phyloP scores from a whole-genome alignment of 2,113 vertebrate species.

The Elgaria multicarinata region DNA sequence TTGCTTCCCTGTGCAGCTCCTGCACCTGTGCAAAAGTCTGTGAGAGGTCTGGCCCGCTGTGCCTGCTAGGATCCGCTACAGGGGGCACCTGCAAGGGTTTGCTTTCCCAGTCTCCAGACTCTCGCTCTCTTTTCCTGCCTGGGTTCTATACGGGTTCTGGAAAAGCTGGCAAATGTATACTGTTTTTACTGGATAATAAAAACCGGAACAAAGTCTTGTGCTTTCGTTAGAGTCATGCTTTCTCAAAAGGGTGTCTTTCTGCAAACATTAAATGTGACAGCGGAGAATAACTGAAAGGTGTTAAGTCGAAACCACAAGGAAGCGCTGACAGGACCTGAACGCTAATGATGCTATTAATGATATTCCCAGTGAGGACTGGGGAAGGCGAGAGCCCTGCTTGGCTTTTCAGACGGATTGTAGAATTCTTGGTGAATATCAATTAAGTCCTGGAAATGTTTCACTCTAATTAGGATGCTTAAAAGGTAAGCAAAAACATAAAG shows the following conservation, averaged over 20 bases:
- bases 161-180: background rate
- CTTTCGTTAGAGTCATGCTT: conserved; percentile 62
- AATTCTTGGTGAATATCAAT: conserved; percentile 45
- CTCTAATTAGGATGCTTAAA: conserved; percentile 53
- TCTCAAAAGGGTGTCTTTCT: conserved; percentile 46
- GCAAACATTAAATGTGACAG: conserved; percentile 68
- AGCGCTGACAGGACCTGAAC: conserved; percentile 68
- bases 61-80: background rate
- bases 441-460: conserved; percentile 45
- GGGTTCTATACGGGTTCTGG: background rate
- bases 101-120: background rate
- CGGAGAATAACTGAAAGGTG: conserved; percentile 66
- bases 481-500: conserved; percentile 11
- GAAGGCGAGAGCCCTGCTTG: conserved; percentile 28
- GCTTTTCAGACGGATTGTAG: conserved; percentile 41
- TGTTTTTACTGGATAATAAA: background rate
- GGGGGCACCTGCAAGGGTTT: background rate
- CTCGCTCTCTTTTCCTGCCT: too few relatives aligned
- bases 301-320: conserved; percentile 66
- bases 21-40: background rate
- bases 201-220: conserved; percentile 27
- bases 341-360: conserved; percentile 72
- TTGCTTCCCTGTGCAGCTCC: background rate
- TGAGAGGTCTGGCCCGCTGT: background rate
- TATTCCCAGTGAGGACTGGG: conserved; percentile 51